Percentiles rank a stretch among this genome's conserved stretches.
Conservation (phyloP, 2,113 vertebrate genomes). For the Fregata magnificens region DNA sequence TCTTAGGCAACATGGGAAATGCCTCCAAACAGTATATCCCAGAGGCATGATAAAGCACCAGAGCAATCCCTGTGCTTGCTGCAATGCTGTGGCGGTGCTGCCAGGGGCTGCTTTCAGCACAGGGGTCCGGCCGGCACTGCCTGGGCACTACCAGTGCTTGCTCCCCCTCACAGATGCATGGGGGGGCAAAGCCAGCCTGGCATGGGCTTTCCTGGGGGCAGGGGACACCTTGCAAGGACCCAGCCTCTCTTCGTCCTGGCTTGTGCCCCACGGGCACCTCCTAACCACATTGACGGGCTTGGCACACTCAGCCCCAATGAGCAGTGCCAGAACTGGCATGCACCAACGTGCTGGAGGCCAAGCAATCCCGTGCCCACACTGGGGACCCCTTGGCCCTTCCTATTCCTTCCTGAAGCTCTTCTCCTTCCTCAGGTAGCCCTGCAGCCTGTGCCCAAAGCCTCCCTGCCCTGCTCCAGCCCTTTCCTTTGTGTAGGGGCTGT, state of each 20-base stretch:
- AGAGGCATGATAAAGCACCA: neutral
- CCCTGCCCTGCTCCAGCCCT: neutral
- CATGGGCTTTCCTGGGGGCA: neutral
- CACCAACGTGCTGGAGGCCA: neutral
- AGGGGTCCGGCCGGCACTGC: too few relatives aligned
- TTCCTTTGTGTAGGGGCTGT: neutral
- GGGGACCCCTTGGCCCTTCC: neutral
- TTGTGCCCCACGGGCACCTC: neutral
- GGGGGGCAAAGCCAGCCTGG: neutral
- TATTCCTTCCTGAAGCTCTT: neutral
- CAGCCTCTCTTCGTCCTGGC: neutral
- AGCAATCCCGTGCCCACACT: neutral
- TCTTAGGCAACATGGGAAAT: neutral
- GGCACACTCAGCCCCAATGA: neutral
- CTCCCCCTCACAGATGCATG: neutral
- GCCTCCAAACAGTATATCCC: neutral
- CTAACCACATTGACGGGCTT: rapidly evolving
- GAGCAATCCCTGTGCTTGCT: neutral
- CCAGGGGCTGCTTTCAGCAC: neutral
- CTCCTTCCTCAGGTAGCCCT: neutral
- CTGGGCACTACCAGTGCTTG: neutral
- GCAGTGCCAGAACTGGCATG: neutral
- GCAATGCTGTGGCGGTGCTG: neutral
- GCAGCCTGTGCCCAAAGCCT: neutral
- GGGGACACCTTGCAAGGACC: neutral